Evolutionary conservation across 2,113 vertebrate species (phyloP).

Genomic region (Ornithorhynchus anatinus): DNA sequence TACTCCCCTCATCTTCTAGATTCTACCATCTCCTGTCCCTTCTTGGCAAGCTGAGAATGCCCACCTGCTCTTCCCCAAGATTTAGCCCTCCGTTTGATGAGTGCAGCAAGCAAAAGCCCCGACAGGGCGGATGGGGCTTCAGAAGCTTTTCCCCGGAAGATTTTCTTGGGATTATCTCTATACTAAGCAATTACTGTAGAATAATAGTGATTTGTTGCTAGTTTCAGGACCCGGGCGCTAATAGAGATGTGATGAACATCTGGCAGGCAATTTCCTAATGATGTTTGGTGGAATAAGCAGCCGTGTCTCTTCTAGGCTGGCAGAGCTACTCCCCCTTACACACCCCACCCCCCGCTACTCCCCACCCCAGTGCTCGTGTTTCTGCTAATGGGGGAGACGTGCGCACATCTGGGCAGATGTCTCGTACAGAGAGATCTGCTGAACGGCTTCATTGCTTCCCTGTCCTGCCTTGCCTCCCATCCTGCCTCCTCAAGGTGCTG

Average conservation of each 20-base stretch:
- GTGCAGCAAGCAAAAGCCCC: too few relatives aligned
- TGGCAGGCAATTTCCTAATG: neutral
- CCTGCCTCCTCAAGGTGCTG: too few relatives aligned
- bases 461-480: too few relatives aligned
- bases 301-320: too few relatives aligned
- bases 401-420: neutral
- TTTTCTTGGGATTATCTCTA: neutral
- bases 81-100: too few relatives aligned
- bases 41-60: neutral
- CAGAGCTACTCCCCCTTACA: neutral
- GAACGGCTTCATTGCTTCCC: too few relatives aligned
- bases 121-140: too few relatives aligned
- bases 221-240: neutral
- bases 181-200: neutral
- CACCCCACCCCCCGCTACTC: neutral
- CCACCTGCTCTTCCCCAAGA: neutral
- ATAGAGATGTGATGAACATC: neutral
- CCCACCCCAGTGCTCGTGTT: neutral
- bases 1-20: too few relatives aligned
- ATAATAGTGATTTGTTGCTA: neutral
- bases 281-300: too few relatives aligned
- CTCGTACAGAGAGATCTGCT: too few relatives aligned
- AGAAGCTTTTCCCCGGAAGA: too few relatives aligned
- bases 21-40: accelerated
- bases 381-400: neutral